These are phyloP conservation scores for Pachypanchax playfairii DNA, from an alignment of 2,113 vertebrate genomes.

Conservation along the genomic window DNA sequence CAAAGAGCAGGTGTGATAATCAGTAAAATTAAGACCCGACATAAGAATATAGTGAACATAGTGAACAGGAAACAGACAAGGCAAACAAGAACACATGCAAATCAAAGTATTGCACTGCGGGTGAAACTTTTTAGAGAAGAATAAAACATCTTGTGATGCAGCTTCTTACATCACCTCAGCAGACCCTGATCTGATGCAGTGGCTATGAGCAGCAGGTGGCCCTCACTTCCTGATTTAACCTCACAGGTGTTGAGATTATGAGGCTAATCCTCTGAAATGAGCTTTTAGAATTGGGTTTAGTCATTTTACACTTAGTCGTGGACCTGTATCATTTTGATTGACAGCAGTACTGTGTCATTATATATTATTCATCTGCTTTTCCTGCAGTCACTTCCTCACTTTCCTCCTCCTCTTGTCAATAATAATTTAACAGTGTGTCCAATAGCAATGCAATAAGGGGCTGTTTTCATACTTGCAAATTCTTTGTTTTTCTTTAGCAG, in stretches of 20 bases:
- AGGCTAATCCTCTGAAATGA: slow-evolving; percentile 60
- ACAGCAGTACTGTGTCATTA: slow-evolving; percentile 15
- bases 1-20: no score
- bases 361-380: background rate
- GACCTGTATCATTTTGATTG: slow-evolving; percentile 44
- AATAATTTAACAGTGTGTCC: background rate
- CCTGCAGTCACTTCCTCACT: background rate
- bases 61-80: no score
- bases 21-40: no score
- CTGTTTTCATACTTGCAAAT: no score
- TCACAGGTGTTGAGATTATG: slow-evolving; percentile 52
- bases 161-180: slow-evolving; percentile 9
- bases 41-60: no score
- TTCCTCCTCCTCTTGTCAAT: no score
- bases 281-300: slow-evolving; percentile 42
- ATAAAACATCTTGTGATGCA: background rate
- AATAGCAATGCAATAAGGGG: background rate
- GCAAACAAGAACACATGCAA: no score
- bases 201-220: slow-evolving; percentile 20
- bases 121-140: no score
- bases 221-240: slow-evolving; percentile 58
- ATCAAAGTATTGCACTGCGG: background rate
- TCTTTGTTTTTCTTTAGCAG: slow-evolving; percentile 13
- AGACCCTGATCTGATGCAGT: slow-evolving; percentile 29
- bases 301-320: slow-evolving; percentile 21